phyloP scores from a whole-genome alignment of 1,140 invertebrate genomes.

The Drosophila paulistorum region DNA sequence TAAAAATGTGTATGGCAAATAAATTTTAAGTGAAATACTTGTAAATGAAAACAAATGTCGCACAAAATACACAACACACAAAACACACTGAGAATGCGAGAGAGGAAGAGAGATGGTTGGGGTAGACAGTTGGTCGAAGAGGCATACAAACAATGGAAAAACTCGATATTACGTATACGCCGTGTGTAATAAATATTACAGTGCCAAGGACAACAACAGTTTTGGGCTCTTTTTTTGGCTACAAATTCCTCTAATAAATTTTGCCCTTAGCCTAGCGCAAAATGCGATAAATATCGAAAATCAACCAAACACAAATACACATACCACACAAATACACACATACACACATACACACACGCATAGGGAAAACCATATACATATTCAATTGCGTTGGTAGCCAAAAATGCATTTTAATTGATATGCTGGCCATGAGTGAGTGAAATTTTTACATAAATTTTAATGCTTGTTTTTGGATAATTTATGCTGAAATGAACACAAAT shows the following conservation, averaged over 20 bases:
- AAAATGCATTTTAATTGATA: conserved; percentile 63
- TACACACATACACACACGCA: neutral
- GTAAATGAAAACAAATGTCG: conserved; percentile 80
- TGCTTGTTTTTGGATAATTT: conserved; percentile 47
- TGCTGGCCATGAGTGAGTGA: conserved; percentile 35
- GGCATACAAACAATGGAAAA: conserved; percentile 50
- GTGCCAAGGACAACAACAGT: conserved; percentile 64
- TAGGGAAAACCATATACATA: conserved; percentile 22
- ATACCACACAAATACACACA: conserved; percentile 21
- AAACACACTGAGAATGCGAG: conserved; percentile 27
- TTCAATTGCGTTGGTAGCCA: conserved; percentile 51
- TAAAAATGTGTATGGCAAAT: conserved; percentile 75
- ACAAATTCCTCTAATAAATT: conserved; percentile 59
- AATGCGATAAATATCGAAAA: conserved; percentile 58
- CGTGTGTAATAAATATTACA: conserved; percentile 72
- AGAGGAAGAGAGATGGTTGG: neutral
- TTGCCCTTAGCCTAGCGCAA: conserved; percentile 31
- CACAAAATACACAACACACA: conserved; percentile 41
- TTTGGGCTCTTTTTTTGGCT: conserved; percentile 43
- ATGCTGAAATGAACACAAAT: conserved; percentile 75
- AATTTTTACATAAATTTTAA: conserved; percentile 50
- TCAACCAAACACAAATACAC: conserved; percentile 43
- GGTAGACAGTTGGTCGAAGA: neutral
- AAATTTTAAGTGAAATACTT: conserved; percentile 80
- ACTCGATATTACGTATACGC: conserved; percentile 70